Conservation (phyloP, 2,113 vertebrate species). For the Capreolus pygargus region DNA sequence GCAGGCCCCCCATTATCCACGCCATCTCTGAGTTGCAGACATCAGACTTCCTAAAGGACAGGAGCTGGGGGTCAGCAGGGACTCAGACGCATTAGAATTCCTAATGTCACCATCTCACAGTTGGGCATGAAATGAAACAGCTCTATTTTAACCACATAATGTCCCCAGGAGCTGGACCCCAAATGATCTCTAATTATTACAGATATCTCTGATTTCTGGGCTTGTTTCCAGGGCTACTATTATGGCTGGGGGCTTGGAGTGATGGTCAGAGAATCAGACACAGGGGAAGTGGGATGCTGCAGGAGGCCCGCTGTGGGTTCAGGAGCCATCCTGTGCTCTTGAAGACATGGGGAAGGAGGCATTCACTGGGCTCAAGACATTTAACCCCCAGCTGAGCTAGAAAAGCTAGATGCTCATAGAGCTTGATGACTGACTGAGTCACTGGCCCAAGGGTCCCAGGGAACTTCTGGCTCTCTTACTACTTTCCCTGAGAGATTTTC, state of each 20-base stretch:
- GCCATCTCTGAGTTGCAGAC: neutral
- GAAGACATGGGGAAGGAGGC: fast-evolving
- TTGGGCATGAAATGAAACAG: neutral
- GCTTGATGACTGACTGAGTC: neutral
- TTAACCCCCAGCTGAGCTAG: neutral
- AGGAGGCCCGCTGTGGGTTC: fast-evolving
- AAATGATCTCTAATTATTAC: neutral
- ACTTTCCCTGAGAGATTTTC: neutral
- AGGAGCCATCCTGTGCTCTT: neutral
- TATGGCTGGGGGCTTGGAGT: neutral
- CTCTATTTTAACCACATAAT: neutral
- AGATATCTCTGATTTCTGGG: constrained; percentile 9
- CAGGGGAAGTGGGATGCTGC: fast-evolving
- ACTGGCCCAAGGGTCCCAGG: neutral
- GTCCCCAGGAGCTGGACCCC: neutral
- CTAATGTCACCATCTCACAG: neutral
- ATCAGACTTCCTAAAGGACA: constrained; percentile 61
- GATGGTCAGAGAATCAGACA: neutral
- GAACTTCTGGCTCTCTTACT: neutral
- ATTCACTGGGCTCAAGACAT: fast-evolving
- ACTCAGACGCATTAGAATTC: neutral
- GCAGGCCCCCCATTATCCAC: neutral
- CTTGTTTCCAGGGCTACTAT: neutral
- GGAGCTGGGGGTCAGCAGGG: neutral
- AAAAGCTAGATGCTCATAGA: neutral